Base-by-base conservation (phyloP, 2,888 invertebrate genomes). In the Allophyes oxyacanthae region DNA sequence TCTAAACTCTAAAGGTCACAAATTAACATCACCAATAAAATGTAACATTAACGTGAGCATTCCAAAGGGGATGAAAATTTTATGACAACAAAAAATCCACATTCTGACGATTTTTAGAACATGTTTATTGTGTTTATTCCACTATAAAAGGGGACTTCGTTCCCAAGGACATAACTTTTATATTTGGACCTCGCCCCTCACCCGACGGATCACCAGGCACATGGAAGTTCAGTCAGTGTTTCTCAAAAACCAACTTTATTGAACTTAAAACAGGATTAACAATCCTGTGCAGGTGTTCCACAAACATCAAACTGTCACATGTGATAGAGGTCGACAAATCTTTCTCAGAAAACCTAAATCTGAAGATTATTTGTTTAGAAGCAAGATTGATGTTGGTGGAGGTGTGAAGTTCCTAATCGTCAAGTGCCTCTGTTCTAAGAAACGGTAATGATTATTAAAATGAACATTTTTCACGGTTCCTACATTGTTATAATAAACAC, bases 101-200 rank as follows among this genome's bases (percentile, higher is more conserved):
- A 78, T 80, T 82, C 75, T 75, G 79, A 77, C 82, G 71, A 78
- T 74, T 83, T 84, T 81, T 81, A 71, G 73, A 81, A 81, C 78
- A 75, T 81, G 77, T 86, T 88, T 84, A 86, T 85, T 87, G 81
- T 82, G 69, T 80, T 78, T 78, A 78, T 75, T 77, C 58, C 61
- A 61, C 33, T 60, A 57, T 75, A 67, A 82, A 80, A 85, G 84
- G 84, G 85, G 82, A 85, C 67, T 62, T 42, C 55, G 84, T 90
- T 91, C 89, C 88, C 91, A 91, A 86, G 88, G 84, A 80, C 85
- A 87, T 89, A 85, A 89, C 80, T 88, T 74, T 84, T 84, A 79
- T 87, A 85, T 86, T 83, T 82, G 74, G 76, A 74, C 76, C 72
- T 65, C 70, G 66, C 79, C 73, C 77, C 78, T 77, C 69, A 82